Evolutionary conservation across 2,888 invertebrate genomes (phyloP), one percentile per base, ranked within the genome.

Genomic region (Torymus texanus): DNA sequence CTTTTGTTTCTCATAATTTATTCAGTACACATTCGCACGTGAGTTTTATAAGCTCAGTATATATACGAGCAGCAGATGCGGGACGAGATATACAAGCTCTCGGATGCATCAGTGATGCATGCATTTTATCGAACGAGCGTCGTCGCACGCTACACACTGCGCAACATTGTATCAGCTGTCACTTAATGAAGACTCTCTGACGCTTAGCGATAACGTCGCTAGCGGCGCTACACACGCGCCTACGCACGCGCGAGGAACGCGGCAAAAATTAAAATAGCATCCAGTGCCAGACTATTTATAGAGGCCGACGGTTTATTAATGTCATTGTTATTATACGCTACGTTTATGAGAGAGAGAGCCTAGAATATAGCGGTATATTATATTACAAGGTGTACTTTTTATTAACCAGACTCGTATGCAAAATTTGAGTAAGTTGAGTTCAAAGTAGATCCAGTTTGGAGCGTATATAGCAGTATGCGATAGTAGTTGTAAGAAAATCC

Each of bases 121-220:
- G 18, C 18, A 1, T 18, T 56, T 56, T 68, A 58, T 58, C 58
- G 16, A 12, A 55, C 55, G 55, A 2, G 55, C 11, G 55, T 14
- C 12, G 14, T 11, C 14, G 13, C 58, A 58, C 58, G 58, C n/a
- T 8, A 5, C 58, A n/a, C 58, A 58, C 29, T 2, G 29, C 29
- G 29, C 29, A 18, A 18, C 61, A 51, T 66, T 61, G 67, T 61
- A 61, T 67, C 75, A 61, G 67, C 67, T 67, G 67, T 67, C 75
- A 61, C 18, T 66, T 75, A 75, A 75, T 59, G 53, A 67, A 67
- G 67, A 62, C 10, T 29, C 58, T n/a, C 58, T 24, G 59, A 21
- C 51, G 66, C 29, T 5, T 12, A 61, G 29, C 5, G 75, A 75
- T 75, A 67, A 75, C 14, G 13, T 14, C 50, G 16, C 18, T 1